Percentiles rank a stretch among this genome's conserved stretches.
Conservation (phyloP, 2,113 vertebrate species). For the Carassius auratus region DNA sequence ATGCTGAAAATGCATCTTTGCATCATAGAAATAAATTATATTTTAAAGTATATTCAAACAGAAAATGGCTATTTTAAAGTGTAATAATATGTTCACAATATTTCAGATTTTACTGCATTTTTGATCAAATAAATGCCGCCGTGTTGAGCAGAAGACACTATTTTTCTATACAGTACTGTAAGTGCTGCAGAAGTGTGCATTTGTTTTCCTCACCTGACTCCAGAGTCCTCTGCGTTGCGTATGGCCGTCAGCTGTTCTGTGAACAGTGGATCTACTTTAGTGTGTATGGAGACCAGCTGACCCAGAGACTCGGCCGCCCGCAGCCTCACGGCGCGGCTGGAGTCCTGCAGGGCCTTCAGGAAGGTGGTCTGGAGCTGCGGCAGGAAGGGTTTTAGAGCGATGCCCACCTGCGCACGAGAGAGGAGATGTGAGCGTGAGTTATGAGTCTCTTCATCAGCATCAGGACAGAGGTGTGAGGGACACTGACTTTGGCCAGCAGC, state of each 20-base stretch:
- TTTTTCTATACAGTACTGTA: neutral
- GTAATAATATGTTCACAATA: too few species aligned
- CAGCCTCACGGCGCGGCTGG: slow-evolving; percentile 89
- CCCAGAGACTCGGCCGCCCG: slow-evolving; percentile 92
- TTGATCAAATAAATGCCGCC: neutral
- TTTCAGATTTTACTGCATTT: neutral
- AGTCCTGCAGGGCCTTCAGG: slow-evolving; percentile 94
- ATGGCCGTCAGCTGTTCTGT: slow-evolving; percentile 90
- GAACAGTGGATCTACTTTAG: slow-evolving; percentile 96
- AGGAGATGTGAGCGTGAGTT: neutral
- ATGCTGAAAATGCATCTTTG: too few species aligned
- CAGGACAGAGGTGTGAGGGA: neutral
- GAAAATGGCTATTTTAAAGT: too few species aligned
- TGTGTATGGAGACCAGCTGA: slow-evolving; percentile 92
- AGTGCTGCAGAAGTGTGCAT: too few species aligned
- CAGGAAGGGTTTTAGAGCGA: slow-evolving; percentile 95
- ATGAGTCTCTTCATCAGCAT: neutral
- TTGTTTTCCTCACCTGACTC: slow-evolving; percentile 81
- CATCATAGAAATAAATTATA: too few species aligned
- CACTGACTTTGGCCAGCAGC: slow-evolving; percentile 88
- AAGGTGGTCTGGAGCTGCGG: slow-evolving; percentile 98
- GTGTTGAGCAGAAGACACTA: neutral
- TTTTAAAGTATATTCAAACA: too few species aligned
- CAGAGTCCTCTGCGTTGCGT: slow-evolving; percentile 89
- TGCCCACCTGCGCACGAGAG: slow-evolving; percentile 82